Conservation (phyloP, 2,113 vertebrate species). For the Cephalopterus ornatus region DNA sequence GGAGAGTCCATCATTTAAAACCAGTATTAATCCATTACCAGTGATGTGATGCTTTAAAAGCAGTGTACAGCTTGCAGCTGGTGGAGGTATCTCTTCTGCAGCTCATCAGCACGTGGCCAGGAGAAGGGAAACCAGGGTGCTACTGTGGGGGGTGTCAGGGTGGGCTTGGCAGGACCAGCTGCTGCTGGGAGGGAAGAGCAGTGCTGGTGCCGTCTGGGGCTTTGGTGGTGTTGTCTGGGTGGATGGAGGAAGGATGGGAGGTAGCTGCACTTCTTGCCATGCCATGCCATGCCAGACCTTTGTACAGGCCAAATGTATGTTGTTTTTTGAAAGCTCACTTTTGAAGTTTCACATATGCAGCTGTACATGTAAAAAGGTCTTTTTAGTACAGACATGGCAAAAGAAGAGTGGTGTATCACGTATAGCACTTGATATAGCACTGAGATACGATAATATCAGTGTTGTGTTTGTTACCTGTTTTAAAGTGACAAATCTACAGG, state of each 20-base stretch:
- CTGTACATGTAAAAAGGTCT: neutral
- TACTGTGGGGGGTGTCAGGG: neutral
- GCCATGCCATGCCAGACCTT: neutral
- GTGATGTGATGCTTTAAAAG: neutral
- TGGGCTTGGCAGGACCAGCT: neutral
- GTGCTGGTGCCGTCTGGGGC: rapidly evolving
- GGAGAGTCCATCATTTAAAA: neutral
- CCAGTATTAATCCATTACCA: neutral
- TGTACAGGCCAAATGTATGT: too few relatives aligned
- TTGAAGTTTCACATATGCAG: neutral
- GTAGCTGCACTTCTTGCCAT: neutral
- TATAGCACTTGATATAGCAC: neutral
- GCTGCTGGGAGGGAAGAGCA: neutral
- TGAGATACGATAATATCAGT: neutral
- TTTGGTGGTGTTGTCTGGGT: neutral
- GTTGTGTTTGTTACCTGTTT: neutral
- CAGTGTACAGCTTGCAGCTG: neutral
- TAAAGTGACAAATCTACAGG: neutral
- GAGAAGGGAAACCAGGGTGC: neutral
- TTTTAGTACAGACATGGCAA: neutral
- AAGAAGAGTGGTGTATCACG: neutral
- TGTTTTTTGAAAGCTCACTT: neutral
- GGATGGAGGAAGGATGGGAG: neutral
- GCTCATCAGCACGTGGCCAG: neutral
- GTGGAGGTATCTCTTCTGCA: neutral